A percentile compares a stretch with the other conserved stretches of the same genome.
phyloP scores from a whole-genome alignment of 2,888 invertebrate genomes.

The Agonum fuliginosum region DNA sequence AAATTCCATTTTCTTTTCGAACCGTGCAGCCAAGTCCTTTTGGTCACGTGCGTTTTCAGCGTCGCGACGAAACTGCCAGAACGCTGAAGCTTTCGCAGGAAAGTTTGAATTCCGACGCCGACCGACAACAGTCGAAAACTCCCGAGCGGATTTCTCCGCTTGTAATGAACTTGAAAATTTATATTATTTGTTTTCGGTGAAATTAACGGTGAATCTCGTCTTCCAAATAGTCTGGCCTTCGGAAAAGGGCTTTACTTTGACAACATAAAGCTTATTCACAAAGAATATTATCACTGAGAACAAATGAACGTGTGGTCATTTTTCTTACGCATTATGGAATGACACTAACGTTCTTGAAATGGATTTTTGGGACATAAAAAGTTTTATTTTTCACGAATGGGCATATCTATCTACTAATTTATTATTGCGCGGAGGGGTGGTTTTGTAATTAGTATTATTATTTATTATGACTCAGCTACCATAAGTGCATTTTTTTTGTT shows the following conservation, averaged over 20 bases:
- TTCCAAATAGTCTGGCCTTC: background rate
- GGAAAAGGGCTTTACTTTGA: background rate
- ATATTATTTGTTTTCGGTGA: constrained; percentile 43
- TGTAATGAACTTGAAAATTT: constrained; percentile 54
- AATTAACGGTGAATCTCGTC: constrained; percentile 11
- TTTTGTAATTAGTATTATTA: no score
- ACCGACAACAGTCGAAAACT: constrained; percentile 10
- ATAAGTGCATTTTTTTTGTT: no score
- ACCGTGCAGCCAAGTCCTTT: constrained; percentile 22
- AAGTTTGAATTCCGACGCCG: constrained; percentile 52
- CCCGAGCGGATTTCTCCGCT: constrained; percentile 26
- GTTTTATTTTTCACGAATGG: constrained; percentile 7
- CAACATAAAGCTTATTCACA: background rate
- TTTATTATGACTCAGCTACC: no score
- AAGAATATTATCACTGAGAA: background rate
- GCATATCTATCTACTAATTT: no score
- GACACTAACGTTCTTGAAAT: constrained; percentile 2
- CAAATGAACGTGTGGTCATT: background rate
- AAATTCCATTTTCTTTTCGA: constrained; percentile 20
- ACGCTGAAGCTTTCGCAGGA: constrained; percentile 39
- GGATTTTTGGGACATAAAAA: background rate
- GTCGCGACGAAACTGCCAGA: constrained; percentile 50
- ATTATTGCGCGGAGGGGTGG: no score
- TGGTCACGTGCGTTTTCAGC: constrained; percentile 49
- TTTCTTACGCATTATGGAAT: constrained; percentile 17